These are phyloP conservation scores for Coregonus clupeaformis DNA, from an alignment of 2,113 vertebrate species.

Conservation along the genomic window DNA sequence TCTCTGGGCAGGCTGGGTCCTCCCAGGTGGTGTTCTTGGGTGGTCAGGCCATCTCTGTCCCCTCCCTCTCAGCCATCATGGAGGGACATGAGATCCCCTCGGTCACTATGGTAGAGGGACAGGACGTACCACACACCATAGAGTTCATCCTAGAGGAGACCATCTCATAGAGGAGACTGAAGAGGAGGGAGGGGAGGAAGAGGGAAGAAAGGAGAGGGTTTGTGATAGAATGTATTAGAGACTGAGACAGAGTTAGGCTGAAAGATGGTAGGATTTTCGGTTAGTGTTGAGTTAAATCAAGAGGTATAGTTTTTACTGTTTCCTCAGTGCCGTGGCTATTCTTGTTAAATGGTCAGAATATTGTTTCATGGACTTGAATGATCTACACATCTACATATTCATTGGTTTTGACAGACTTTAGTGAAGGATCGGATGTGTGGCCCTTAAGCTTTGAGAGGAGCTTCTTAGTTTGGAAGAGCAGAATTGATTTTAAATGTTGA, in stretches of 20 bases:
- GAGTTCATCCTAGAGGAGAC: slow-evolving; percentile 80
- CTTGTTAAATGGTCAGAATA: slow-evolving; percentile 21
- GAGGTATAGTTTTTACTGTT: background rate
- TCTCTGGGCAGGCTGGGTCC: slow-evolving; percentile 42
- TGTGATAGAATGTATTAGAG: too few relatives aligned
- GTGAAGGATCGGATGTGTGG: too few relatives aligned
- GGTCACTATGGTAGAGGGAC: slow-evolving; percentile 65
- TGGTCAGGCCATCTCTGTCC: slow-evolving; percentile 59
- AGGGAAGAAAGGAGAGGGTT: background rate
- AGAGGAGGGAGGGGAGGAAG: background rate
- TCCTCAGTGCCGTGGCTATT: background rate
- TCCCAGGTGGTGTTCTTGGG: slow-evolving; percentile 72
- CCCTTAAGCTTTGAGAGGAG: slow-evolving; percentile 10
- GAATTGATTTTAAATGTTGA: slow-evolving; percentile 2
- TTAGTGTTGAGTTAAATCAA: background rate
- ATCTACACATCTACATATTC: background rate
- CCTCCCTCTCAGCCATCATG: slow-evolving; percentile 58
- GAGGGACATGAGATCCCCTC: slow-evolving; percentile 56
- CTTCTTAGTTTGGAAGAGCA: background rate
- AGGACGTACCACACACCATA: slow-evolving; percentile 71
- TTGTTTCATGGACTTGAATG: slow-evolving; percentile 19
- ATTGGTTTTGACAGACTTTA: slow-evolving; percentile 8
- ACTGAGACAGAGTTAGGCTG: background rate
- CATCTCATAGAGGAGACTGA: slow-evolving; percentile 44
- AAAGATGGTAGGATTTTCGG: background rate